phyloP scores from a whole-genome alignment of 1,140 invertebrate species.

The Triops longicaudatus region DNA sequence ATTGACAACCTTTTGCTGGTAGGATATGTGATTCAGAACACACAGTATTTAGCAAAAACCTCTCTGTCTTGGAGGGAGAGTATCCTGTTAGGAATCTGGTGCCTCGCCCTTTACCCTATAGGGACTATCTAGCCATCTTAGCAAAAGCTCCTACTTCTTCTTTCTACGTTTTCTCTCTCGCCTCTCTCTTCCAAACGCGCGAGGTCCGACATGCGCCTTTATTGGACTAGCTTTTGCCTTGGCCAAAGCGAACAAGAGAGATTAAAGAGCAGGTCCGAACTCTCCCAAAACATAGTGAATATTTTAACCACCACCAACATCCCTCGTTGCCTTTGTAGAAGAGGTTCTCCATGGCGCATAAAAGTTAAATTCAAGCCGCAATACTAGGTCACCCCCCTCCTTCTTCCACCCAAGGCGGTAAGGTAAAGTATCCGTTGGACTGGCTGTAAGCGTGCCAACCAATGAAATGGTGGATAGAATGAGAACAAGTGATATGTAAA shows the following conservation, averaged over 20 bases:
- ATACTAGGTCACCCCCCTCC: background rate
- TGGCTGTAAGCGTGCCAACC: background rate
- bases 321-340: background rate
- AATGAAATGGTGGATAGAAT: background rate
- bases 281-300: background rate
- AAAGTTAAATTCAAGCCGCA: background rate
- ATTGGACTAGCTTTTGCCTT: background rate
- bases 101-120: constrained; percentile 14
- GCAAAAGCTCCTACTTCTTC: background rate
- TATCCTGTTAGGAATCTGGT: background rate
- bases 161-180: background rate
- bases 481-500: background rate
- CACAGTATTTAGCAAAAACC: background rate
- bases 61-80: background rate
- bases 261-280: background rate
- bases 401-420: background rate
- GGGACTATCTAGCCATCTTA: background rate
- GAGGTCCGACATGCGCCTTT: background rate
- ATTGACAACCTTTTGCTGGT: background rate
- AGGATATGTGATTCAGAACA: background rate
- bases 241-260: background rate
- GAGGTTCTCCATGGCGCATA: background rate
- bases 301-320: background rate
- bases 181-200: background rate
- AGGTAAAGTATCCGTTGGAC: background rate